Evolutionary conservation across 2,888 invertebrate species (phyloP), one percentile per base, ranked within the genome.

Genomic region (Galerucella pusilla): DNA sequence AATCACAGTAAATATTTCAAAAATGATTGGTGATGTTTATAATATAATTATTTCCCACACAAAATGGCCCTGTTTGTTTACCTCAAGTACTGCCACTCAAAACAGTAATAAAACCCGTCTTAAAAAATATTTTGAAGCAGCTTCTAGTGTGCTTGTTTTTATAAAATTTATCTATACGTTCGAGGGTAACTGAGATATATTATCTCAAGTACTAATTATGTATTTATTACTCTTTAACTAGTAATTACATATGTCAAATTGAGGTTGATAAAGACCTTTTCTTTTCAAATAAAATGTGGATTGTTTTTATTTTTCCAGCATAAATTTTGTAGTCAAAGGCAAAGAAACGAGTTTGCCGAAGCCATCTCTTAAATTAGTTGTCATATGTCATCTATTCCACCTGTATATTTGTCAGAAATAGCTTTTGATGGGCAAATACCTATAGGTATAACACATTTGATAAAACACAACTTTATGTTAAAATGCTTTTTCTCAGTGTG

Each of bases 21-120:
- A 28, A 72, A 75, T 78, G 78, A 78, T 78, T 78, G 73, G 76
- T 78, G 75, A 69, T 76, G 78, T 76, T 78, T 76, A 76, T 75
- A 73, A 60, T 71, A 76, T 76, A 73, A 74, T 71, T 35, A 73
- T 75, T 78, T 78, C 78, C 78, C 78, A 78, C 76, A 78, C 76
- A 78, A 74, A 78, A 70, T 72, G 71, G 46, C 70, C 75, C 71
- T 78, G 80, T 81, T 81, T 81, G 80, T 81, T 81, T 80, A 80
- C 79, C 75, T 79, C 79, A 75, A 80, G 80, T 79, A 79, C 69
- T 74, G 74, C 76, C 79, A 79, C 80, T 80, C 78, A 74, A 12
- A 71, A 73, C 57, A 76, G 71, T 73, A 75, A 75, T 75, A 73
- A 20, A 20, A 75, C 71, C 72, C 67, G 71, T 52, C 60, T 73